Evolutionary conservation across 2,797 vertebrate genomes (phyloP).

Genomic region (Chrosomus eos): DNA sequence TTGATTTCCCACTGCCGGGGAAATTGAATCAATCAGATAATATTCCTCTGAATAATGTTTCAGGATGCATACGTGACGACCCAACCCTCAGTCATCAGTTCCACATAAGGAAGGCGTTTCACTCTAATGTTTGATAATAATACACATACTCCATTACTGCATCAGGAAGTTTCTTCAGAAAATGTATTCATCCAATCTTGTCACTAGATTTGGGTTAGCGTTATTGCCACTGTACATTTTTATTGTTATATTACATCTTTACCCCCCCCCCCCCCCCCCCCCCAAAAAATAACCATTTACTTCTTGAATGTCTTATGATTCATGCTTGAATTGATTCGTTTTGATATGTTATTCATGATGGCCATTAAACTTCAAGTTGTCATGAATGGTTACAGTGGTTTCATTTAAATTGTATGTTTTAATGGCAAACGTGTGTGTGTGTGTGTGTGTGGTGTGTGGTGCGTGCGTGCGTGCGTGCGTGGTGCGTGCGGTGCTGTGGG

Average conservation of each 20-base stretch:
- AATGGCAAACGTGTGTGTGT: no score
- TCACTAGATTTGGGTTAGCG: not conserved
- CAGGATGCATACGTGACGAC: not conserved
- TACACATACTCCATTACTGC: not conserved
- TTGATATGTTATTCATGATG: no score
- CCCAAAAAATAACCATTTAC: not conserved
- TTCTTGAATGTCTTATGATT: not conserved
- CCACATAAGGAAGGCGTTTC: not conserved
- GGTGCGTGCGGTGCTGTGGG: no score
- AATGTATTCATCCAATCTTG: not conserved
- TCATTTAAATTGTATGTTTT: not conserved
- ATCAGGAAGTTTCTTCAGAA: not conserved
- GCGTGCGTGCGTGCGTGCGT: no score
- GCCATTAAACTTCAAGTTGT: not conserved
- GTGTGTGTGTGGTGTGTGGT: no score
- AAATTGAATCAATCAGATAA: not conserved
- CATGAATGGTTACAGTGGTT: not conserved
- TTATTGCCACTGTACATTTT: not conserved
- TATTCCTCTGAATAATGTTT: not conserved
- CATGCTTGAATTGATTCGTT: not conserved
- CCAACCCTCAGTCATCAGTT: not conserved
- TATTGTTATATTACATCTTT: not conserved
- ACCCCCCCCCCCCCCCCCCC: no score
- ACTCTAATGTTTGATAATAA: not conserved
- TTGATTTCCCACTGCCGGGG: not conserved